Evolutionary conservation across 2,113 vertebrate genomes (phyloP), one percentile per base, ranked within the genome.

Genomic region (Microcebus griseorufus): DNA sequence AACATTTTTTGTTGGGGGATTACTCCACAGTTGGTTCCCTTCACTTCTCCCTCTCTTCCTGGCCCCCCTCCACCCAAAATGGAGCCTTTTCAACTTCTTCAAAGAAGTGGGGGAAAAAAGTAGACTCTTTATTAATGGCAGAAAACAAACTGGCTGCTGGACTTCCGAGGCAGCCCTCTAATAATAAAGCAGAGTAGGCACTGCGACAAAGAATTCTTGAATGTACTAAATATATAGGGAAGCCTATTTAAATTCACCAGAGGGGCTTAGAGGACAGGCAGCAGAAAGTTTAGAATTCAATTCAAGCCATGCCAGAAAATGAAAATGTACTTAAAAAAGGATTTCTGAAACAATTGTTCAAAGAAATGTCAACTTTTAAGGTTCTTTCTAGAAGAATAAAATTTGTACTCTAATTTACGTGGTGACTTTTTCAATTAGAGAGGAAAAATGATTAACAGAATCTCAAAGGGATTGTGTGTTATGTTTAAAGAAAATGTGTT

Each of bases 71-170:
- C 45, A 96, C 83, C 98, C 96, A 98, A 98, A 98, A 98, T 98
- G 98, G 97, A 98, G 97, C 95, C 98, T 98, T 99, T 99, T 99
- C 98, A 99, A 98, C 97, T 98, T 98, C 98, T 99, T 99, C 98
- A 99, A 98, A 99, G 98, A 99, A 98, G 84, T 97, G 89, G 95
- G 72, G 83, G 7, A 93, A 97, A 98, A 98, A 98, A 98, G 98
- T 91, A 97, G 97, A 98, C 98, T 98, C 98, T 98, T 99, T 99
- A 99, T 99, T 98, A 99, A 99, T 98, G 98, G 97, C 94, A 98
- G 98, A 99, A 99, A 99, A 98, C 98, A 99, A 99, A 99, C 98
- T 90, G 98, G 98, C 98, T 98, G 98, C 98, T 98, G 96, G 98
- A 99, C 98, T 99, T 99, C 98, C 98, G 97, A 98, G 98, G 93